Evolutionary conservation across 1,140 invertebrate genomes (phyloP), one percentile per base, ranked within the genome.

Genomic region (Dendroctonus valens): DNA sequence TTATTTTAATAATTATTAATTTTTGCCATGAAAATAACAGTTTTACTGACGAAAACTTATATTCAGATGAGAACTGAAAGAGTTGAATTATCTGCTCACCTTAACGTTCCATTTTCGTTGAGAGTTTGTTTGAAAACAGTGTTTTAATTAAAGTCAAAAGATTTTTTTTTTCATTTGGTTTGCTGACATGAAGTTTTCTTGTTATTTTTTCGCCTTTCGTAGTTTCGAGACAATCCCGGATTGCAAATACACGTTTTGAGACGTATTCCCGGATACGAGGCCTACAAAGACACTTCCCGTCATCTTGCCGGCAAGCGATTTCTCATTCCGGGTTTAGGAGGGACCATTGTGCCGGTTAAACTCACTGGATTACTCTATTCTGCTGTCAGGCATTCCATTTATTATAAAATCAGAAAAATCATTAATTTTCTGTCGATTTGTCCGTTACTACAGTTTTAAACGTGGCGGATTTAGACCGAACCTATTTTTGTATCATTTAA

Each of bases 371-470:
- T 54, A 63, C 51, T 53, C 41, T 53, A 63, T 63, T 63, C 61
- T 54, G 6, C 52, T 63, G 61, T 63, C 61, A 63, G 41, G 55
- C 51, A 37, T 63, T 63, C 12, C 51, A 63, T 63, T 55, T 55
- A 63, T 63, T 63, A 63, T 53, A 37, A 62, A 62, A 62, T 52
- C 60, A 54, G 51, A 63, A 63, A 63, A 63, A 63, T 63, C 61
- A 63, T 63, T 63, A 63, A 63, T 63, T 63, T 63, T 46, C 41
- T 54, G 51, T 63, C 61, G 61, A 63, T 63, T 63, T 63, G 61
- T 63, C 51, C 48, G 51, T 63, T 63, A 63, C 53, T 63, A 55
- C 52, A 63, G 61, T 52, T 55, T 63, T 54, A 52, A 63, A 63
- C 14, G 51, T 52, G 41, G 38, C 41, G 15, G 9, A 46, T 52